Conservation (phyloP, 2,888 invertebrate species). For the Lypha dubia region DNA sequence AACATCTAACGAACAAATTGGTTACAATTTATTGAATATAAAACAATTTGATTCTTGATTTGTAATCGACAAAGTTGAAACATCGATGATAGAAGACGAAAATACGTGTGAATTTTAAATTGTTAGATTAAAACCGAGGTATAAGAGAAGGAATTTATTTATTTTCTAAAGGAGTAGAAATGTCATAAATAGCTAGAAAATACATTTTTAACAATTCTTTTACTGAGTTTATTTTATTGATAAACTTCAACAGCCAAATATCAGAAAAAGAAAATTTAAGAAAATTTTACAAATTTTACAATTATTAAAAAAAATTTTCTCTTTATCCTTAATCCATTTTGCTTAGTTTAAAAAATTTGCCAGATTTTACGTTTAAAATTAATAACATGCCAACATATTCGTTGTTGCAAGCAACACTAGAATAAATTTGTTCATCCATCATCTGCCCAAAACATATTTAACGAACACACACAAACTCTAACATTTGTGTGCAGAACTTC, state of each 20-base stretch:
- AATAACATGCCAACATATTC: constrained; percentile 35
- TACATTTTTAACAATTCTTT: not conserved
- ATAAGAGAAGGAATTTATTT: not conserved
- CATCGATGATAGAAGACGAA: constrained; percentile 45
- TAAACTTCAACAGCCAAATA: too few relatives aligned
- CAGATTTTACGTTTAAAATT: constrained; percentile 17
- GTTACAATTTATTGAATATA: constrained; percentile 67
- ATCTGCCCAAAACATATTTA: constrained; percentile 34
- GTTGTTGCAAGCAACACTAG: constrained; percentile 25
- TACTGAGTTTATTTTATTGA: not conserved
- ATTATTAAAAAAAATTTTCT: not conserved
- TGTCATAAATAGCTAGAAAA: not conserved
- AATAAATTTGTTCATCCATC: constrained; percentile 48
- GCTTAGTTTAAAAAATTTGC: not conserved
- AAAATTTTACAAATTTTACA: too few relatives aligned
- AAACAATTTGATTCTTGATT: constrained; percentile 69
- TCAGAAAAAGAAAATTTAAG: too few relatives aligned
- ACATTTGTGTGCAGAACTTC: too few relatives aligned
- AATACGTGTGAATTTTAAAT: constrained; percentile 58
- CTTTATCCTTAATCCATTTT: not conserved
- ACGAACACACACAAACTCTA: not conserved
- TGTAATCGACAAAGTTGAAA: constrained; percentile 45
- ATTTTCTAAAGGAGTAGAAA: not conserved
- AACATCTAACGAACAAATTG: constrained; percentile 18
- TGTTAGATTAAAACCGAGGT: not conserved